phyloP scores from a whole-genome alignment of 2,797 vertebrate species.

The Neoniphon sammara region DNA sequence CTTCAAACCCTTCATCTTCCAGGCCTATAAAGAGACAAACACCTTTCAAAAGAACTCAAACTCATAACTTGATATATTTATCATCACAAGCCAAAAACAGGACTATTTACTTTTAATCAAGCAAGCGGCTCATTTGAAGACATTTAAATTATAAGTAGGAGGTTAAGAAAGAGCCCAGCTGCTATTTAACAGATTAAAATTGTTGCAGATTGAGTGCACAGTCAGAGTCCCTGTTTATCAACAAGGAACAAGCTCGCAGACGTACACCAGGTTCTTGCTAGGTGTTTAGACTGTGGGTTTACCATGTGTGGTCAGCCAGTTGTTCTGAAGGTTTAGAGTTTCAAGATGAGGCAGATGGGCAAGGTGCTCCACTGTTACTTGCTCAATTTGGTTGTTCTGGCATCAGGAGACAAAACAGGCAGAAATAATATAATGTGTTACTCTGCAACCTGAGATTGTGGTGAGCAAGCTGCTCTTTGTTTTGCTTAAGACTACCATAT shows the following conservation, averaged over 20 bases:
- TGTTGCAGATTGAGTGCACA: neutral
- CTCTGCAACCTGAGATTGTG: too few species aligned
- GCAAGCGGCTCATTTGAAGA: neutral
- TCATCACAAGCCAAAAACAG: neutral
- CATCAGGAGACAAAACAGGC: slow-evolving; percentile 30
- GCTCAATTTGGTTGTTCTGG: slow-evolving; percentile 95
- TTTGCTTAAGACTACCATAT: too few species aligned
- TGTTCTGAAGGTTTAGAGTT: slow-evolving; percentile 97
- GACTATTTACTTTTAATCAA: neutral
- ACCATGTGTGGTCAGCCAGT: slow-evolving; percentile 94
- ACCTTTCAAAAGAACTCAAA: neutral
- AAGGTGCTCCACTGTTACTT: slow-evolving; percentile 90
- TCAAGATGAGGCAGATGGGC: slow-evolving; percentile 89
- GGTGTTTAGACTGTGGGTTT: slow-evolving; percentile 59
- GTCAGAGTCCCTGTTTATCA: neutral
- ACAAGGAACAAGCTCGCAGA: neutral
- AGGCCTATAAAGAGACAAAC: slow-evolving; percentile 83
- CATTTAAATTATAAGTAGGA: neutral
- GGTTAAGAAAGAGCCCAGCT: neutral
- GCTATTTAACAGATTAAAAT: neutral
- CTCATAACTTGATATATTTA: neutral
- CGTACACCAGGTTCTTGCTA: neutral
- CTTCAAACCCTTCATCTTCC: slow-evolving; percentile 93
- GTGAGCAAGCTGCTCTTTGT: too few species aligned
- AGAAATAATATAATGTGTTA: too few species aligned